Percentiles rank a stretch among this genome's conserved stretches.
phyloP scores from a whole-genome alignment of 2,797 vertebrate genomes.

The Sphenopsis melanotis region DNA sequence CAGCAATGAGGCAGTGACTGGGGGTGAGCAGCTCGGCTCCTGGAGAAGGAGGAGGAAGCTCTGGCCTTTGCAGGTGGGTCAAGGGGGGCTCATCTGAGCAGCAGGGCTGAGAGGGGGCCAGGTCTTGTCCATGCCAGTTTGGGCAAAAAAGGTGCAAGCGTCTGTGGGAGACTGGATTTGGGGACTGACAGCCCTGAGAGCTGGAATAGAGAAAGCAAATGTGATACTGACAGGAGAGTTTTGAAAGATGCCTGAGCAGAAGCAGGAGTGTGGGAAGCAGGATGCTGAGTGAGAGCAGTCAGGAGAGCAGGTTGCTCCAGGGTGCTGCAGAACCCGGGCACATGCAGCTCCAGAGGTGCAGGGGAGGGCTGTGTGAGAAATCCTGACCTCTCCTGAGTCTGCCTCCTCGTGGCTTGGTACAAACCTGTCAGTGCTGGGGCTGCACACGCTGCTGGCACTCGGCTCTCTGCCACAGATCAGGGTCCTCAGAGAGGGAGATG shows the following conservation, averaged over 20 bases:
- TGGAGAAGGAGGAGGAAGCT: neutral
- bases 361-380: neutral
- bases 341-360: neutral
- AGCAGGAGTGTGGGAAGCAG: neutral
- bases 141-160: neutral
- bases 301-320: neutral
- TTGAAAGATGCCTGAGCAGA: neutral
- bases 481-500: neutral
- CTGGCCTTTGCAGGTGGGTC: conserved; percentile 16
- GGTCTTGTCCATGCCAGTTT: neutral
- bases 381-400: neutral
- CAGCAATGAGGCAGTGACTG: conserved; percentile 40
- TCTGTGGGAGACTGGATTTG: neutral
- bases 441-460: neutral
- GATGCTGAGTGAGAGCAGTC: neutral
- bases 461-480: neutral
- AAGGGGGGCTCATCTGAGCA: neutral
- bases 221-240: neutral
- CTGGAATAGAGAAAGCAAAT: neutral
- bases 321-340: neutral
- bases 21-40: neutral
- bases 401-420: neutral
- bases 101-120: neutral
- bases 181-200: neutral
- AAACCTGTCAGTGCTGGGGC: neutral